Evolutionary conservation across 2,797 vertebrate species (phyloP).

Genomic region (Emydoidea blandingii): DNA sequence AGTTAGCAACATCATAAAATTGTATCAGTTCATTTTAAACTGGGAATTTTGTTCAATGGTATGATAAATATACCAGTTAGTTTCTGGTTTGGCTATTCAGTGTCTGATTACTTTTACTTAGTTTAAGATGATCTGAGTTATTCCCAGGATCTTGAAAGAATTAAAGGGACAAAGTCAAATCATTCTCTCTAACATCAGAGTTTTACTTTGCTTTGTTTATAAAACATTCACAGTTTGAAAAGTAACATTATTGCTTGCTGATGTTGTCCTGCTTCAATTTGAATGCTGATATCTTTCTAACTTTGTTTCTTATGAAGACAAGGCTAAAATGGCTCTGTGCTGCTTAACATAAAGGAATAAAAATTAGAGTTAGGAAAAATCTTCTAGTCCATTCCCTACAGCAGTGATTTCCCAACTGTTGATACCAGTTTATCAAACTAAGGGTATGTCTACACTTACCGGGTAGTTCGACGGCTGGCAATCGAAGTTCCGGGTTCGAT

Average conservation of each 20-base stretch:
- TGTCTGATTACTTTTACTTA: background rate
- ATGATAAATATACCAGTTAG: background rate
- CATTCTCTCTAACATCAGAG: background rate
- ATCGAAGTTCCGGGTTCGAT: too few relatives aligned
- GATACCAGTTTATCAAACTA: background rate
- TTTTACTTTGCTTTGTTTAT: background rate
- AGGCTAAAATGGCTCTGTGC: background rate
- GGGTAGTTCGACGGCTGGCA: too few relatives aligned
- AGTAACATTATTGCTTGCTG: background rate
- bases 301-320: background rate
- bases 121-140: background rate
- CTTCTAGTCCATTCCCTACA: background rate
- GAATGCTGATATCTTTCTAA: background rate
- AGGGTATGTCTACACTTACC: too few relatives aligned
- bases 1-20: background rate
- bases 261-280: background rate
- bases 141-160: background rate
- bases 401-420: background rate
- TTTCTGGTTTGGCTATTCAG: background rate
- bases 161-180: background rate
- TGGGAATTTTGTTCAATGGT: background rate
- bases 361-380: background rate
- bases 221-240: too few relatives aligned
- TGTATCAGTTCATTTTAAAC: background rate
- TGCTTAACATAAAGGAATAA: background rate